Conservation (phyloP, 2,888 invertebrate genomes). For the Caenorhabditis becei region DNA sequence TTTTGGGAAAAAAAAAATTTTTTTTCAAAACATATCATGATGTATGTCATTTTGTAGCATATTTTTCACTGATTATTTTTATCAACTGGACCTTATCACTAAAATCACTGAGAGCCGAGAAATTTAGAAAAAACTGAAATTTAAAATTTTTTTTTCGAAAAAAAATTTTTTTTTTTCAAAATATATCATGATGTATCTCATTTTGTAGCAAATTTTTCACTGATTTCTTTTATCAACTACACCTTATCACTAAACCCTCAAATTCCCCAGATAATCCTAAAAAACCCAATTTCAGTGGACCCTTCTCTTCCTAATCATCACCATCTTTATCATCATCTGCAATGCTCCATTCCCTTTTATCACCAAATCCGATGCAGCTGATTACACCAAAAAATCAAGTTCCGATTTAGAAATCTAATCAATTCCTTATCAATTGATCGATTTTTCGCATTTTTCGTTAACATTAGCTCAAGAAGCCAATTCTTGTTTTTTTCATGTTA, state of each 20-base stretch:
- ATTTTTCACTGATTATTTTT: conserved; percentile 1
- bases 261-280: not conserved
- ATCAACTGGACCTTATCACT: not conserved
- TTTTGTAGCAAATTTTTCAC: too few species aligned
- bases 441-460: not conserved
- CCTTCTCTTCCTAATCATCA: conserved; percentile 54
- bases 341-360: conserved; percentile 56
- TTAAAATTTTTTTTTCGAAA: too few species aligned
- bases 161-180: too few species aligned
- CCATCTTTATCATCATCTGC: conserved; percentile 43
- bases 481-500: conserved; percentile 5
- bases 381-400: conserved; percentile 48
- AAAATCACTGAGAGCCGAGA: not conserved
- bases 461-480: not conserved
- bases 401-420: not conserved
- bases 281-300: conserved; percentile 52
- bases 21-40: not conserved
- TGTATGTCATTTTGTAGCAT: not conserved
- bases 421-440: not conserved
- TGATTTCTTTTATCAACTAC: not conserved
- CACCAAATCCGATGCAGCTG: conserved; percentile 56
- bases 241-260: not conserved
- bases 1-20: not conserved
- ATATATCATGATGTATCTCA: too few species aligned
- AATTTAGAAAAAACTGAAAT: not conserved